phyloP scores from a whole-genome alignment of 1,140 invertebrate species.

The Drosophila ercepeae region DNA sequence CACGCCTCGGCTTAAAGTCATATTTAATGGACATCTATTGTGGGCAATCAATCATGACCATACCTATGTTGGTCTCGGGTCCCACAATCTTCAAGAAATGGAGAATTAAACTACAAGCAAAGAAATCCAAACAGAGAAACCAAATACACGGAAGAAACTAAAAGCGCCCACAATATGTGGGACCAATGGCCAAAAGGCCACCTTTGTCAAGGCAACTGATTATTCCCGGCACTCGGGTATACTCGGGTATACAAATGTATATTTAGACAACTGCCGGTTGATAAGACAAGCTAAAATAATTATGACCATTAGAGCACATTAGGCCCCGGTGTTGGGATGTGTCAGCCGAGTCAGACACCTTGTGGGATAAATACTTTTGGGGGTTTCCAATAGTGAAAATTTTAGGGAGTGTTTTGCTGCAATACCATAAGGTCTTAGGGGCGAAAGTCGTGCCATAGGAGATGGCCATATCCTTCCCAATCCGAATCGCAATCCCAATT shows the following conservation, averaged over 20 bases:
- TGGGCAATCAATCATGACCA: constrained; percentile 74
- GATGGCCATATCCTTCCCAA: not conserved
- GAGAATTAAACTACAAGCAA: constrained; percentile 61
- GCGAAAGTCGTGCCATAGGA: too few species aligned
- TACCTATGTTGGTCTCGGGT: constrained; percentile 28
- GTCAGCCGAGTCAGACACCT: constrained; percentile 24
- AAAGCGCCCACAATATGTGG: constrained; percentile 72
- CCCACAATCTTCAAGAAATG: constrained; percentile 56
- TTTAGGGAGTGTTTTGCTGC: constrained; percentile 6
- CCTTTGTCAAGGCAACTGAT: constrained; percentile 63
- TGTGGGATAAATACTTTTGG: constrained; percentile 22
- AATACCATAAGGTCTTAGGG: too few species aligned
- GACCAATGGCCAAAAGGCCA: constrained; percentile 69
- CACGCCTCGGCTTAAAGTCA: constrained; percentile 68
- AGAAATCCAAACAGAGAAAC: constrained; percentile 25
- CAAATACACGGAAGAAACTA: constrained; percentile 32
- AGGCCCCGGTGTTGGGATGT: constrained; percentile 49
- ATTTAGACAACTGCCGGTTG: constrained; percentile 61
- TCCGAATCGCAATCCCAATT: too few species aligned
- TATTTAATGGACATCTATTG: constrained; percentile 79
- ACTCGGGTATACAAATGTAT: constrained; percentile 55
- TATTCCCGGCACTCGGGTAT: constrained; percentile 51
- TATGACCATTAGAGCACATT: constrained; percentile 73
- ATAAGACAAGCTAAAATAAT: constrained; percentile 78
- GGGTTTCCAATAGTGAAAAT: constrained; percentile 3